phyloP scores from a whole-genome alignment of 2,888 invertebrate genomes.

The Syritta pipiens region DNA sequence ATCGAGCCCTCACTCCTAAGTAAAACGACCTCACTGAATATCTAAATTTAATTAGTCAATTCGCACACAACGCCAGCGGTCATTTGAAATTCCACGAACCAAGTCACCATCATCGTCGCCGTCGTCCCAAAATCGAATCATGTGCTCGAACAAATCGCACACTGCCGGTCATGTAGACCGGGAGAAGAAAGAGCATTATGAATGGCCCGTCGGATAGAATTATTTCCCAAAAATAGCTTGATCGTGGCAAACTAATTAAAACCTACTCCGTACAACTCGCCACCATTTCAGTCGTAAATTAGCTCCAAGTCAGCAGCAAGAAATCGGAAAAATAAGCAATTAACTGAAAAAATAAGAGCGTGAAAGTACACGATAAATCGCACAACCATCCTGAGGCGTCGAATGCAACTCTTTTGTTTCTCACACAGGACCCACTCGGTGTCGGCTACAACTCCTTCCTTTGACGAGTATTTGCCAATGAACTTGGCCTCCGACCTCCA shows the following conservation, averaged over 20 bases:
- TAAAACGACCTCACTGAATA: too few relatives aligned
- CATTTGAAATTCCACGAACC: slow-evolving; percentile 30
- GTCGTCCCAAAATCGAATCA: slow-evolving; percentile 43
- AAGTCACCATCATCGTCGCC: slow-evolving; percentile 20
- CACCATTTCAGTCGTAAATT: slow-evolving; percentile 52
- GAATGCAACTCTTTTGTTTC: slow-evolving; percentile 56
- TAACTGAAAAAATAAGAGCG: slow-evolving; percentile 60
- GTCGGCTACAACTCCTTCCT: background rate
- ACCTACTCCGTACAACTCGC: slow-evolving; percentile 45
- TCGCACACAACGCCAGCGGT: background rate
- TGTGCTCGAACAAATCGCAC: slow-evolving; percentile 48
- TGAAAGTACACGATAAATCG: slow-evolving; percentile 60
- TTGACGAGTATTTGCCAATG: slow-evolving; percentile 54
- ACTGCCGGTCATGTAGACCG: slow-evolving; percentile 2
- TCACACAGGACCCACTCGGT: slow-evolving; percentile 9
- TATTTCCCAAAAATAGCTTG: slow-evolving; percentile 66
- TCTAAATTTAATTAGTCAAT: too few relatives aligned
- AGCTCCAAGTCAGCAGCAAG: slow-evolving; percentile 49
- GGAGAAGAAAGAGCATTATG: slow-evolving; percentile 35
- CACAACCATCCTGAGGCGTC: slow-evolving; percentile 18
- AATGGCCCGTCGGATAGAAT: slow-evolving; percentile 56
- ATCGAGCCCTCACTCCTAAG: too few relatives aligned
- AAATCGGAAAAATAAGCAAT: slow-evolving; percentile 63
- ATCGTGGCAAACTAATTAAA: slow-evolving; percentile 68
- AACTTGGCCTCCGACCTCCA: slow-evolving; percentile 59